These are phyloP conservation scores for Parus major DNA, from an alignment of 2,113 vertebrate species.

Conservation along the genomic window DNA sequence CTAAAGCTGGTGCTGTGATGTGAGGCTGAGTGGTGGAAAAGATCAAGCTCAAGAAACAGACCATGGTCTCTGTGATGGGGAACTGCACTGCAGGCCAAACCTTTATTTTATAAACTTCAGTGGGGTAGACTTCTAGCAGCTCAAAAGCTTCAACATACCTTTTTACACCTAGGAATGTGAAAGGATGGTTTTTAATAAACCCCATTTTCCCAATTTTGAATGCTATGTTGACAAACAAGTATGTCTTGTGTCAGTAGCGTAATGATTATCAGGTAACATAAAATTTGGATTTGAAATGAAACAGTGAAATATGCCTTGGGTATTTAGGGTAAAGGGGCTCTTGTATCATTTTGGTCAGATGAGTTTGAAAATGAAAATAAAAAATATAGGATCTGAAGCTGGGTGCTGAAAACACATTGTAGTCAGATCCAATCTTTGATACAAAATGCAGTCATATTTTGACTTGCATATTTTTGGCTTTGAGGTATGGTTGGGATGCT, in stretches of 20 bases:
- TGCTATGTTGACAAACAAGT: neutral
- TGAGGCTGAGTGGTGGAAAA: neutral
- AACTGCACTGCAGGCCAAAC: neutral
- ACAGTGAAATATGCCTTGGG: neutral
- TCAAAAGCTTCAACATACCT: neutral
- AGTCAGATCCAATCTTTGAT: neutral
- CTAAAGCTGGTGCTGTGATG: neutral
- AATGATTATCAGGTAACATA: neutral
- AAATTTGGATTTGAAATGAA: neutral
- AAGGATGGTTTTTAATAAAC: neutral
- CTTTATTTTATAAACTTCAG: neutral
- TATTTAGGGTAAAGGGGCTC: neutral
- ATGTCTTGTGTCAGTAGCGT: neutral
- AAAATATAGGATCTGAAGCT: neutral
- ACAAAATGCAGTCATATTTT: neutral
- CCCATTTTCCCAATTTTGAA: neutral
- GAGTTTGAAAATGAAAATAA: neutral
- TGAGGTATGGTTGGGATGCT: neutral
- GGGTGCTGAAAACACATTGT: neutral
- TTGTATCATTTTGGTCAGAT: neutral
- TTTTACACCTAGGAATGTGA: neutral
- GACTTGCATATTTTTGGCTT: neutral
- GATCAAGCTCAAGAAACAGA: neutral
- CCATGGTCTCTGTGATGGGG: neutral
- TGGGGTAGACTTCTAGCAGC: neutral